Evolutionary conservation across 2,797 vertebrate species (phyloP).

Genomic region (Chromis chromis): DNA sequence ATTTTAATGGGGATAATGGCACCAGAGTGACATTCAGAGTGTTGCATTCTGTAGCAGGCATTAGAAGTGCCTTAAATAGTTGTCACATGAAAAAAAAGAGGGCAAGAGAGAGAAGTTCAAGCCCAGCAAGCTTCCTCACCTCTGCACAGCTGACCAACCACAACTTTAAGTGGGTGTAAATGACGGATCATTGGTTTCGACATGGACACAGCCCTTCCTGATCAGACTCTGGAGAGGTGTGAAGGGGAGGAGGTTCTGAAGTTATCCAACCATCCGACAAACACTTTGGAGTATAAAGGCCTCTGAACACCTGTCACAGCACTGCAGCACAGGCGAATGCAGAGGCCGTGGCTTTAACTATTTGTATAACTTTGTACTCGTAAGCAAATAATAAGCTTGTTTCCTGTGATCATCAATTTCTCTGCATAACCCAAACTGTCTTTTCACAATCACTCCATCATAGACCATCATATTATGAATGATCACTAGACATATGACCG

Average conservation of each 20-base stretch:
- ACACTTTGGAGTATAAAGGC: not conserved
- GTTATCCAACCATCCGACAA: not conserved
- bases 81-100: not conserved
- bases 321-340: no score
- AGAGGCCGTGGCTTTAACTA: not conserved
- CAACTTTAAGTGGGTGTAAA: not conserved
- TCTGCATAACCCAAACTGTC: not conserved
- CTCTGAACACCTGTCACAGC: no score
- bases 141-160: not conserved
- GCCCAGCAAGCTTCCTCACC: not conserved
- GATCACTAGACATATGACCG: not conserved
- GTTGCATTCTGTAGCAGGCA: not conserved
- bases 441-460: no score
- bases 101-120: no score
- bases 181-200: not conserved
- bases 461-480: not conserved
- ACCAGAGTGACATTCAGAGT: not conserved
- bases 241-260: no score
- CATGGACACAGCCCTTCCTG: not conserved
- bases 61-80: not conserved
- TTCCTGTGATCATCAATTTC: not conserved
- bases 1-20: constrained; percentile 5
- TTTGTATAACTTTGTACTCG: no score
- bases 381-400: no score
- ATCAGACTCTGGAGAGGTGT: no score